Evolutionary conservation across 2,113 vertebrate genomes (phyloP).

Genomic region (Takifugu flavidus): DNA sequence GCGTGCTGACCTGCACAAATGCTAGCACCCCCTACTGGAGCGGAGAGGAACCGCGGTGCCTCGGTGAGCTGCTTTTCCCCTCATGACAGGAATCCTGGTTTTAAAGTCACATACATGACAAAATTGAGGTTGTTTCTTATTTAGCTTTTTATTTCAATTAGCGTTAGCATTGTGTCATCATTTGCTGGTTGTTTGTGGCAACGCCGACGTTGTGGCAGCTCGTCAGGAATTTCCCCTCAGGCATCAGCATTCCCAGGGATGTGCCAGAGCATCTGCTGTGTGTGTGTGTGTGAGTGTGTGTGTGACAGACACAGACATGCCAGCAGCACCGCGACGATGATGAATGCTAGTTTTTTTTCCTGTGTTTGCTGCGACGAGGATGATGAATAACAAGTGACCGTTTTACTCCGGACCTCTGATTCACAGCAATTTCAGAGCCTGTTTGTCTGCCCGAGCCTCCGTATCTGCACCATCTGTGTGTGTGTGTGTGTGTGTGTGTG

Average conservation of each 20-base stretch:
- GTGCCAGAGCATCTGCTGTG: no score
- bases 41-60: conserved; percentile 80
- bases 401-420: conserved; percentile 28
- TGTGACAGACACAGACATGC: conserved; percentile 18
- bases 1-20: conserved; percentile 82
- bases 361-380: conserved; percentile 28
- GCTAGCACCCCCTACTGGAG: conserved; percentile 92
- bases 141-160: no score
- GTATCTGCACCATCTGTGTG: conserved; percentile 32
- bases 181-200: no score
- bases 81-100: no score
- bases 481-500: conserved; percentile 3
- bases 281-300: no score
- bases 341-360: conserved; percentile 32
- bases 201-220: no score
- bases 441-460: conserved; percentile 1
- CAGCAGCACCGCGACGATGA: conserved; percentile 36
- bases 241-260: no score
- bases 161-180: no score
- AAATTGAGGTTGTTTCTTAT: no score
- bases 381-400: conserved; percentile 47
- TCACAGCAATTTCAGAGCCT: conserved; percentile 31
- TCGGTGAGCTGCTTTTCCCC: conserved; percentile 64
- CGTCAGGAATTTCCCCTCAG: no score
- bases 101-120: no score